A percentile compares a stretch with the other conserved stretches of the same genome.
Evolutionary conservation across 2,888 invertebrate genomes (phyloP).

Genomic region (Aphodius granarius): DNA sequence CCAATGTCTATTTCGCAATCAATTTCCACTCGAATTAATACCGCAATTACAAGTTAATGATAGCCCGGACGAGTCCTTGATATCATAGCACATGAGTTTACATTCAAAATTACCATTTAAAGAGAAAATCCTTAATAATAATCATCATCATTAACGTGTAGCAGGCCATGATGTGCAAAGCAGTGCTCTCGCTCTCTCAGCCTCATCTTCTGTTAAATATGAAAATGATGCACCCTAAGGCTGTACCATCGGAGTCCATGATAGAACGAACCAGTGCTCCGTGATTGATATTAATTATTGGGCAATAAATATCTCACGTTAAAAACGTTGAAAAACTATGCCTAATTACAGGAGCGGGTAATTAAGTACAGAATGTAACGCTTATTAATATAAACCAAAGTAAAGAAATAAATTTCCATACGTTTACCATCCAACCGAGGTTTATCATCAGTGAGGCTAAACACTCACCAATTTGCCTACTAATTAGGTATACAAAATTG

Average conservation of each 20-base stretch:
- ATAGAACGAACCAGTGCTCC: conserved; percentile 4
- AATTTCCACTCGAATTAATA: neutral
- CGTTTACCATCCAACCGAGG: neutral
- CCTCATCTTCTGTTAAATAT: conserved; percentile 16
- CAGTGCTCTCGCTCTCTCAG: neutral
- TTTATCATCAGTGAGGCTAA: conserved; percentile 31
- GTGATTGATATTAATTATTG: conserved; percentile 47
- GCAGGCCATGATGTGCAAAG: neutral
- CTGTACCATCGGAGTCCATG: neutral
- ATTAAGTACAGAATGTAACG: conserved; percentile 43
- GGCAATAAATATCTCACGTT: conserved; percentile 23
- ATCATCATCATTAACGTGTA: conserved; percentile 13
- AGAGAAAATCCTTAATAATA: conserved; percentile 20
- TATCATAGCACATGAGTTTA: neutral
- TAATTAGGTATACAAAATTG: conserved; percentile 31
- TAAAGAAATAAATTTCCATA: conserved; percentile 44
- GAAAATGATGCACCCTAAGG: conserved; percentile 17
- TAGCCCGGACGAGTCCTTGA: neutral
- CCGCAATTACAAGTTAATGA: neutral
- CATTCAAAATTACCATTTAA: conserved; percentile 21
- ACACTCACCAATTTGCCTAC: conserved; percentile 26
- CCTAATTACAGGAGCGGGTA: conserved; percentile 45
- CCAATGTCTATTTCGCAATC: neutral
- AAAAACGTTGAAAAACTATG: conserved; percentile 30
- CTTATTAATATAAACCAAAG: conserved; percentile 42